A percentile compares a stretch with the other conserved stretches of the same genome.
phyloP scores from a whole-genome alignment of 2,888 invertebrate genomes.

The Mythimna ferrago region DNA sequence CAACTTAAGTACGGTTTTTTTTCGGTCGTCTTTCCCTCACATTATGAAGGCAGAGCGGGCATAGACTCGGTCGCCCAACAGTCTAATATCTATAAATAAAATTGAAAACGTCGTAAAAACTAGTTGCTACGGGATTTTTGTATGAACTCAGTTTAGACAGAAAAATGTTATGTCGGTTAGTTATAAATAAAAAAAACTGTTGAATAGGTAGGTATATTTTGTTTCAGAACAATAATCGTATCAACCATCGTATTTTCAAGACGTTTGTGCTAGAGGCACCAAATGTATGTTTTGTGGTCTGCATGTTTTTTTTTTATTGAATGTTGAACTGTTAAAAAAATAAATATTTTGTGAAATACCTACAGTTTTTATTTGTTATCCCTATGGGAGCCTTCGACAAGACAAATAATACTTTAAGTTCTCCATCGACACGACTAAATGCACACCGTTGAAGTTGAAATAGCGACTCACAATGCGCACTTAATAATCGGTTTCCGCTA shows the following conservation, averaged over 20 bases:
- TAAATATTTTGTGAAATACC: conserved; percentile 6
- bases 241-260: not conserved
- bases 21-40: not conserved
- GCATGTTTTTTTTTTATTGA: not conserved
- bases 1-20: not conserved
- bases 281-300: not conserved
- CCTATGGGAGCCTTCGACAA: no score
- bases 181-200: not conserved
- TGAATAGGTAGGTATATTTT: not conserved
- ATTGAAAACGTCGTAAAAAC: not conserved
- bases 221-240: not conserved
- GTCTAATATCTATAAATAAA: not conserved
- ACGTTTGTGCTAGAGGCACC: not conserved
- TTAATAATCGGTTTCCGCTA: no score
- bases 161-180: not conserved
- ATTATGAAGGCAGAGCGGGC: not conserved
- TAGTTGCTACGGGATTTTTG: not conserved
- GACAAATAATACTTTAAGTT: no score
- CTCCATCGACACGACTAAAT: no score
- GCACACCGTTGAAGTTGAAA: no score
- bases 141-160: not conserved
- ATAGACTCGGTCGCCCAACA: no score
- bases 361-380: not conserved
- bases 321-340: not conserved
- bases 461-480: no score